Evolutionary conservation across 2,888 invertebrate species (phyloP), one percentile per base, ranked within the genome.

Genomic region (Heliconius ethilla): DNA sequence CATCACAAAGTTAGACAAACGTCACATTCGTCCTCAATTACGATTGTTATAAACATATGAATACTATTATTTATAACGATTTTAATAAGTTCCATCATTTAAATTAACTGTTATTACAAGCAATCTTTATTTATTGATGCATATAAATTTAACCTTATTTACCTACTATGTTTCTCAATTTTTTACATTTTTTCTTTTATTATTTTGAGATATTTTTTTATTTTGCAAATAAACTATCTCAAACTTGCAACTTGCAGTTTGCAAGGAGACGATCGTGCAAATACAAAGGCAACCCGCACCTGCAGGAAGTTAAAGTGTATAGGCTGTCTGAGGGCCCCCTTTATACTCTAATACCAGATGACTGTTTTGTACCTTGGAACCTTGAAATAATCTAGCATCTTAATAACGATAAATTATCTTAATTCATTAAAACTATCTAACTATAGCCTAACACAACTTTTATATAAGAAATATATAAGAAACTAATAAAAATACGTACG

Each of bases 231-330:
- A 72, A n/a, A 7, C 33, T 37, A 25, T 37, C 72, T 72, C 18
- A 10, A 40, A 25, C 15, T 40, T 65, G 40, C n/a, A 37, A 18
- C 27, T 27, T 27, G 27, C 33, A n/a, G 59, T 70, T 55, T 70
- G 22, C 3, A 51, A 73, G 1, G 40, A 45, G 40, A 65, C 63
- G 33, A 59, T 37, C 25, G 55, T 74, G 62, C 74, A 63, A 63
- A 63, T 63, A 45, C 37, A 74, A 74, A 63, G 15, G 63, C 37
- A 65, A 9, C 63, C 45, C 45, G 74, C 74, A 74, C 74, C 74
- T 74, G 74, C 74, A 74, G 74, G 74, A 74, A 74, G 74, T 74
- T 72, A 27, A 74, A 74, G 63, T 74, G 63, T 63, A 29, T 63
- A 74, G 59, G 72, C 72, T 22, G 72, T 33, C 70, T 72, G 72